phyloP scores from a whole-genome alignment of 2,113 vertebrate genomes.

The Esox niger region DNA sequence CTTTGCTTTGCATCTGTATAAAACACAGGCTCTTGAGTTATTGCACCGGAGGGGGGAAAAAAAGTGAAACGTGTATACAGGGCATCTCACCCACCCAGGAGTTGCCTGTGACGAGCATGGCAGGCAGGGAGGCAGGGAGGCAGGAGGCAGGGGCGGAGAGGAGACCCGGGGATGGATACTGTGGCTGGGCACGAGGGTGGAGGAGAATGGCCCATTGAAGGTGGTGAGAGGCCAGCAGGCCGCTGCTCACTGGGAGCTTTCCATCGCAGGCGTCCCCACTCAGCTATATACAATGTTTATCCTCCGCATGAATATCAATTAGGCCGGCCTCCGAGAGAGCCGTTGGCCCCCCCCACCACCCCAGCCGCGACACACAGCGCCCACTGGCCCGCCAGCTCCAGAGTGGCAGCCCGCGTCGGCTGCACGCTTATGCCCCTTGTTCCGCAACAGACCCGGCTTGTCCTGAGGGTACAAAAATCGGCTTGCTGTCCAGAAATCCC shows the following conservation, averaged over 20 bases:
- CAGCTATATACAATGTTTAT: conserved; percentile 73
- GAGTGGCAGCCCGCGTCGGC: conserved; percentile 54
- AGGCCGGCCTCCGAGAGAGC: conserved; percentile 63
- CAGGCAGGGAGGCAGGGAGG: conserved; percentile 36
- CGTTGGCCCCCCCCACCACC: conserved; percentile 61
- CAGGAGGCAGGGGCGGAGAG: conserved; percentile 15
- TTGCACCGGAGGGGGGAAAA: conserved; percentile 44
- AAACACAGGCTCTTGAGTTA: conserved; percentile 69
- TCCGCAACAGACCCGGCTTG: conserved; percentile 68
- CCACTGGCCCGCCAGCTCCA: conserved; percentile 44
- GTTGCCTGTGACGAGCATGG: conserved; percentile 50
- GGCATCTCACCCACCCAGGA: conserved; percentile 67
- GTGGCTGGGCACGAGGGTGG: conserved; percentile 17
- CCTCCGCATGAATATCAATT: conserved; percentile 72
- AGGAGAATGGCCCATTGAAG: conserved; percentile 74
- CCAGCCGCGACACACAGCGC: conserved; percentile 53
- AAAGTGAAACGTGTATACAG: conserved; percentile 66
- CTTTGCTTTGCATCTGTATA: conserved; percentile 47
- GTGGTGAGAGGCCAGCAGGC: conserved; percentile 65
- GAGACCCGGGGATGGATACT: conserved; percentile 47
- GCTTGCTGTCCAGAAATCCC: conserved; percentile 62
- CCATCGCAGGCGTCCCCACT: conserved; percentile 72
- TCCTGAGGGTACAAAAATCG: conserved; percentile 66
- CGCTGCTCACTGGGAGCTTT: conserved; percentile 71
- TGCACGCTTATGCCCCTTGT: conserved; percentile 65